phyloP scores from a whole-genome alignment of 2,113 vertebrate species.

The Crotalus helleri region DNA sequence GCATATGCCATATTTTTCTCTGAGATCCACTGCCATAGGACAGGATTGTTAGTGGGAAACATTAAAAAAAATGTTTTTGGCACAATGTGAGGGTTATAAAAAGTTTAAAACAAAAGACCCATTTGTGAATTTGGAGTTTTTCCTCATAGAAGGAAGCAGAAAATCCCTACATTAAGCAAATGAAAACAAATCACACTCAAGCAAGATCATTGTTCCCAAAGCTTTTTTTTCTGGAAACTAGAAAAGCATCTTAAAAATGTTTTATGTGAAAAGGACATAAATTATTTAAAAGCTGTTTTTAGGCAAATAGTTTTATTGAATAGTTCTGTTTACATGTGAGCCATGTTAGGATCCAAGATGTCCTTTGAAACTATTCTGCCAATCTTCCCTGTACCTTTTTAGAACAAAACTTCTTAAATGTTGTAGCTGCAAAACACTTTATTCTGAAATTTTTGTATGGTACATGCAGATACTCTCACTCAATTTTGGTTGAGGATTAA shows the following conservation, averaged over 20 bases:
- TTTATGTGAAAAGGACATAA: background rate
- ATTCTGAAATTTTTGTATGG: background rate
- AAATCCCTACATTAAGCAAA: constrained; percentile 22
- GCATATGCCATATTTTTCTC: constrained; percentile 37
- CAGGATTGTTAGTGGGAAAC: constrained; percentile 40
- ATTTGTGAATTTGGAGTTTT: constrained; percentile 32
- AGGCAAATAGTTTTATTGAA: background rate
- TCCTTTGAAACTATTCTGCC: background rate
- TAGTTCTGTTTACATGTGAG: background rate
- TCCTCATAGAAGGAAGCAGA: constrained; percentile 5
- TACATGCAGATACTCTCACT: background rate
- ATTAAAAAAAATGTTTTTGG: constrained; percentile 29
- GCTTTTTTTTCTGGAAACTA: background rate
- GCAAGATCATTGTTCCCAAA: background rate
- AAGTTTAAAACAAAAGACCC: constrained; percentile 20
- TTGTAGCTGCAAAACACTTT: background rate
- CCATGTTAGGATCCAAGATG: too few species aligned
- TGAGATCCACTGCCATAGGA: constrained; percentile 11
- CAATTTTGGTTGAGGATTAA: background rate
- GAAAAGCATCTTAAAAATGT: background rate
- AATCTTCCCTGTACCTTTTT: background rate
- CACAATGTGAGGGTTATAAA: constrained; percentile 4
- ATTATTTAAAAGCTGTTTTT: background rate
- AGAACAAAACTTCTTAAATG: background rate
- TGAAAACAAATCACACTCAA: constrained; percentile 9